Percentiles rank a stretch among this genome's conserved stretches.
phyloP scores from a whole-genome alignment of 1,140 invertebrate species.

The Drosophila teissieri region DNA sequence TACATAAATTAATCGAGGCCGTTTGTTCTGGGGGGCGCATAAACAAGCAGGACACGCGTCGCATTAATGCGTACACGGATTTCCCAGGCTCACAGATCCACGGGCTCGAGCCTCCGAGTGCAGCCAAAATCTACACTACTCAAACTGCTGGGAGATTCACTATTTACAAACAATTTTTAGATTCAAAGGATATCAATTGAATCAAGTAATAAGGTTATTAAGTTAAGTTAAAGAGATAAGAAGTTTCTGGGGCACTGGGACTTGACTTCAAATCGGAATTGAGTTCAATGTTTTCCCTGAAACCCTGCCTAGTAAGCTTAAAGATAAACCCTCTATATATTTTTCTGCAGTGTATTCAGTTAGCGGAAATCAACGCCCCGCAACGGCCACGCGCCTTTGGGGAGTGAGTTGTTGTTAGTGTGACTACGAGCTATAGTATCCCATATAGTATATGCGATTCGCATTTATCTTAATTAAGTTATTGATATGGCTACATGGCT shows the following conservation, averaged over 20 bases:
- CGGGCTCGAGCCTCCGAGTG: constrained; percentile 28
- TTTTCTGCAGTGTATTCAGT: constrained; percentile 42
- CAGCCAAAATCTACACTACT: constrained; percentile 6
- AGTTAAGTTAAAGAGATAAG: too few relatives aligned
- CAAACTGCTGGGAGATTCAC: not conserved
- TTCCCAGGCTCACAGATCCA: constrained; percentile 27
- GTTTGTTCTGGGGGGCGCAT: constrained; percentile 41
- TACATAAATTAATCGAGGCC: constrained; percentile 67
- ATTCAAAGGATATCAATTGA: too few relatives aligned
- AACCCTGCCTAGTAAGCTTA: too few relatives aligned
- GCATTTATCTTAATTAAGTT: constrained; percentile 83
- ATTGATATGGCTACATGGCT: constrained; percentile 70
- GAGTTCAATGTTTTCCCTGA: too few relatives aligned
- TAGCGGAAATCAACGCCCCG: constrained; percentile 56
- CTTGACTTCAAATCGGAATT: too few relatives aligned
- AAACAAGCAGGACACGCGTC: constrained; percentile 73
- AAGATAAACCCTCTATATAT: too few relatives aligned
- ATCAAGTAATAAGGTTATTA: too few relatives aligned
- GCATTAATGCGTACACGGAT: constrained; percentile 75
- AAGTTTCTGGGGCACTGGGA: too few relatives aligned
- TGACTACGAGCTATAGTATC: constrained; percentile 46
- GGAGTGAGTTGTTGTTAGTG: constrained; percentile 13
- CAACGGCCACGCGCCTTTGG: constrained; percentile 36
- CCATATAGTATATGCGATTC: constrained; percentile 73
- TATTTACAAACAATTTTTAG: too few relatives aligned